These are phyloP conservation scores for Apocrypta bakeri DNA, from an alignment of 1,140 invertebrate species.

Conservation along the genomic window DNA sequence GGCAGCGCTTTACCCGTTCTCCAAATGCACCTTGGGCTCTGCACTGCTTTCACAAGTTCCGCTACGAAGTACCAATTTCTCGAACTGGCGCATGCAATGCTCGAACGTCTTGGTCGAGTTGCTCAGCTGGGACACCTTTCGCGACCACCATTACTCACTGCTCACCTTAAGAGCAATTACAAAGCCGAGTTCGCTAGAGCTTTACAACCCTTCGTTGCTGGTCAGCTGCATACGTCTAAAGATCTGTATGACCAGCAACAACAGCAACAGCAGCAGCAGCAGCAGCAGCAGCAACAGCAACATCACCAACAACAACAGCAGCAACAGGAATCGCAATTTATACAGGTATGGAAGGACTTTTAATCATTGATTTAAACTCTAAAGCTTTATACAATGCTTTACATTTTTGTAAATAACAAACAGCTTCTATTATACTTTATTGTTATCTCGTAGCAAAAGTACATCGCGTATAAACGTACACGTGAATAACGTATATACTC, in stretches of 20 bases:
- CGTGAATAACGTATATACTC: too few relatives aligned
- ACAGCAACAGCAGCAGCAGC: neutral
- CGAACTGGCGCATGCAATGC: conserved; percentile 80
- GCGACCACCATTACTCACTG: conserved; percentile 71
- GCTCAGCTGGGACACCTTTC: conserved; percentile 81
- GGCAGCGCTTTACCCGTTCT: conserved; percentile 79
- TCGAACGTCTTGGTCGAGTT: conserved; percentile 79
- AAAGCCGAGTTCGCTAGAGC: conserved; percentile 79
- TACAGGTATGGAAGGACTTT: conserved; percentile 60
- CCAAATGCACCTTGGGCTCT: conserved; percentile 80
- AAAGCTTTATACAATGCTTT: too few relatives aligned
- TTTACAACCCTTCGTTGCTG: conserved; percentile 77
- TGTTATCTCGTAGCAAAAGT: too few relatives aligned
- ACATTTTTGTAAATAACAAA: too few relatives aligned
- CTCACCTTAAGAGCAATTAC: conserved; percentile 78
- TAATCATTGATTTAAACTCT: too few relatives aligned
- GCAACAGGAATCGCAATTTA: conserved; percentile 62
- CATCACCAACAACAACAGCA: conserved; percentile 2
- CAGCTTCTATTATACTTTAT: too few relatives aligned
- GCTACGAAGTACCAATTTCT: conserved; percentile 84
- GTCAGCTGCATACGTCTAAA: neutral
- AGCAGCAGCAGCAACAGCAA: conserved; percentile 17
- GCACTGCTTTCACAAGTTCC: conserved; percentile 80
- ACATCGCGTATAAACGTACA: too few relatives aligned
- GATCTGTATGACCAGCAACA: neutral